Conservation (phyloP, 2,113 vertebrate species). For the Cacatua alba region DNA sequence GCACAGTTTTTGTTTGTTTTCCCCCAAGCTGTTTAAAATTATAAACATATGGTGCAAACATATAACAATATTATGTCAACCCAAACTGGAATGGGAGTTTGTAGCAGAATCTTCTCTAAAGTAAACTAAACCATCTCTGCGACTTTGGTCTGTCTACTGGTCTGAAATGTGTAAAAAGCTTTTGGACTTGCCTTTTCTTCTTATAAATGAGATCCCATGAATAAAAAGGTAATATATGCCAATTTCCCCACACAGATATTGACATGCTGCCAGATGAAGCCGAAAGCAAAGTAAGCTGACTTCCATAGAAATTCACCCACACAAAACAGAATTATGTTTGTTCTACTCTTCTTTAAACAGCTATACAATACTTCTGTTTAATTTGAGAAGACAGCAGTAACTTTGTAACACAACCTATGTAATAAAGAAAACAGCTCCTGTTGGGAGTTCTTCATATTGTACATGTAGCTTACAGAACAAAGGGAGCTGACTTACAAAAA, state of each 20-base stretch:
- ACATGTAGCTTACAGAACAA: background rate
- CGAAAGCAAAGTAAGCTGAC: background rate
- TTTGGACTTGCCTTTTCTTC: background rate
- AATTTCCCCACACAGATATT: background rate
- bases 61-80: slow-evolving; percentile 41
- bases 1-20: slow-evolving; percentile 47
- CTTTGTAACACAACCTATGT: background rate
- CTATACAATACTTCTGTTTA: slow-evolving; percentile 7
- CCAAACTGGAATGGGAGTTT: slow-evolving; percentile 26
- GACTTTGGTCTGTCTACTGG: background rate
- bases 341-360: background rate
- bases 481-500: background rate
- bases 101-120: background rate
- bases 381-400: slow-evolving; percentile 24
- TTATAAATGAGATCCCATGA: background rate
- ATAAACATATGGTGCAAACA: slow-evolving; percentile 51
- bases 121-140: background rate
- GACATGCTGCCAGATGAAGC: background rate
- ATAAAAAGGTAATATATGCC: background rate
- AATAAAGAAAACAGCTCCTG: background rate
- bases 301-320: slow-evolving; percentile 31
- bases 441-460: background rate
- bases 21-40: slow-evolving; percentile 26
- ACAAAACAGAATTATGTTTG: slow-evolving; percentile 16
- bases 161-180: background rate